These are phyloP conservation scores for Choristoneura fumiferana DNA, from an alignment of 1,140 invertebrate genomes.

Conservation along the genomic window DNA sequence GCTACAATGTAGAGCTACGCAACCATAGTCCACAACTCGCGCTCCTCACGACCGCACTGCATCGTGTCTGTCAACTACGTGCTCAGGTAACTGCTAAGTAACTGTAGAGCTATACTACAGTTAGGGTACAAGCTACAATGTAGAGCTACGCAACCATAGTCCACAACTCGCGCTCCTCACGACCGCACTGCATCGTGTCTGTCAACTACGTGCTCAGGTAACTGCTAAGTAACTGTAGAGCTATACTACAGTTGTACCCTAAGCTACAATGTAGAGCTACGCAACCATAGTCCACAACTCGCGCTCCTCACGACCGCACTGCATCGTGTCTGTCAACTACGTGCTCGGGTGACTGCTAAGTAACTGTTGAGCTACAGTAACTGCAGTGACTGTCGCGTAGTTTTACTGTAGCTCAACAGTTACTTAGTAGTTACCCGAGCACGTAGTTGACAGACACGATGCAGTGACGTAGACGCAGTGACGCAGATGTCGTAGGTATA, in stretches of 20 bases:
- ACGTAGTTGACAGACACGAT: slow-evolving; percentile 99
- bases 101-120: too few species aligned
- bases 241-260: too few species aligned
- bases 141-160: slow-evolving; percentile 98
- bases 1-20: slow-evolving; percentile 98
- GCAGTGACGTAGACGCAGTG: slow-evolving; percentile 96
- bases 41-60: slow-evolving; percentile 96
- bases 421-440: slow-evolving; percentile 85
- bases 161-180: slow-evolving; percentile 95
- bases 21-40: slow-evolving; percentile 97
- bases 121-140: slow-evolving; percentile 74
- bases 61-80: slow-evolving; percentile 99
- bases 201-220: slow-evolving; percentile 97
- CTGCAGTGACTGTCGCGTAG: too few species aligned
- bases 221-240: slow-evolving; percentile 18
- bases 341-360: slow-evolving; percentile 88
- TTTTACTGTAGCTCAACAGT: too few species aligned
- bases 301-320: slow-evolving; percentile 95
- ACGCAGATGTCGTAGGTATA: too few species aligned
- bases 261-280: slow-evolving; percentile 98
- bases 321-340: slow-evolving; percentile 98
- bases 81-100: slow-evolving; percentile 82
- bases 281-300: slow-evolving; percentile 97
- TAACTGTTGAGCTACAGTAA: too few species aligned
- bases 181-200: slow-evolving; percentile 97